Evolutionary conservation across 2,888 invertebrate genomes (phyloP).

Genomic region (Pristionchus japonicus): DNA sequence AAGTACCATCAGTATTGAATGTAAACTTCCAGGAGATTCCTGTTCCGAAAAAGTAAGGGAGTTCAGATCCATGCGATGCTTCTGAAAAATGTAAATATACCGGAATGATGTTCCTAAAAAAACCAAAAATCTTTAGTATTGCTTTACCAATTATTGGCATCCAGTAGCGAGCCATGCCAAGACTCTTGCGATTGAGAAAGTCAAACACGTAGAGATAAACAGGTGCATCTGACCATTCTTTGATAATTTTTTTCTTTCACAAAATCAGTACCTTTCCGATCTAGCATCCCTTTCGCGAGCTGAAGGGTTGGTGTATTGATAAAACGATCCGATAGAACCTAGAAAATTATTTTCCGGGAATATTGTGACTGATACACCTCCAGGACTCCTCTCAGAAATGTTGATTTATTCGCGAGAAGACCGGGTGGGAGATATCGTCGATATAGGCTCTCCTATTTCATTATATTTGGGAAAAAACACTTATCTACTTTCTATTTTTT

Average conservation of each 20-base stretch:
- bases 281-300: background rate
- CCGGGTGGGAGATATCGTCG: background rate
- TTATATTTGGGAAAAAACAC: no score
- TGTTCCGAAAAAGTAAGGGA: conserved; percentile 5
- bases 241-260: background rate
- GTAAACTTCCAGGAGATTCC: conserved; percentile 16
- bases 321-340: conserved; percentile 9
- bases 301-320: background rate
- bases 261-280: background rate
- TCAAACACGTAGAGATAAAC: background rate
- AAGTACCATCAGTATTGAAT: background rate
- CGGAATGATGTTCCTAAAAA: no score
- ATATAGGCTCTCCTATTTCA: background rate
- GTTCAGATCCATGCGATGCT: background rate
- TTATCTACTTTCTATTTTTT: background rate
- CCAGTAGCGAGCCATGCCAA: background rate
- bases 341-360: background rate
- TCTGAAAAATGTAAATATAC: no score
- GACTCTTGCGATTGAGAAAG: background rate
- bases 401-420: background rate
- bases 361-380: background rate
- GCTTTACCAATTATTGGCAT: background rate
- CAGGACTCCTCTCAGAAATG: background rate
- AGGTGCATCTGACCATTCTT: background rate
- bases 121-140: no score